A percentile compares a stretch with the other conserved stretches of the same genome.
Evolutionary conservation across 2,113 vertebrate species (phyloP).

Genomic region (Erythrocercus mccallii): DNA sequence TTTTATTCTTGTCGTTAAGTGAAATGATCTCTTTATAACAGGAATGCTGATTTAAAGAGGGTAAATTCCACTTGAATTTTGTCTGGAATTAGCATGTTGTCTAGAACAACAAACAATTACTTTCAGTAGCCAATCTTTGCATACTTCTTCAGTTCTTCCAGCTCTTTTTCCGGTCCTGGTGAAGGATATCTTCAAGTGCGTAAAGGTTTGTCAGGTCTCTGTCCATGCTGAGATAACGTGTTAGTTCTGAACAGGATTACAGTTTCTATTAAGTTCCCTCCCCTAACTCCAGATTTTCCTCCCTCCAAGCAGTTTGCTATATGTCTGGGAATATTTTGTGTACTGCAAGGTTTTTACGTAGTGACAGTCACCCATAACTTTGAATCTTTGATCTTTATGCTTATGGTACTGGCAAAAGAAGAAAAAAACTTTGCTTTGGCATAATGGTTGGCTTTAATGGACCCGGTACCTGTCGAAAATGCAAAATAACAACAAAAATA

Average conservation of each 20-base stretch:
- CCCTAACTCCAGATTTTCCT: not conserved
- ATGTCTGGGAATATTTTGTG: not conserved
- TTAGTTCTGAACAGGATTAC: not conserved
- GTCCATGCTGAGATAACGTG: not conserved
- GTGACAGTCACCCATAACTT: not conserved
- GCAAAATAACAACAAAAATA: not conserved
- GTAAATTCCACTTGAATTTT: not conserved
- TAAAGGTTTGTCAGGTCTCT: not conserved
- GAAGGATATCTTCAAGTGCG: fast-evolving
- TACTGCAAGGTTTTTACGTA: not conserved
- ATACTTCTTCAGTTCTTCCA: not conserved
- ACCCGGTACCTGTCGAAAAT: not conserved
- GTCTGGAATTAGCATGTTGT: not conserved
- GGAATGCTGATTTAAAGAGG: not conserved
- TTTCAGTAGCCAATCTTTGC: not conserved
- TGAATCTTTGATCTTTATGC: not conserved
- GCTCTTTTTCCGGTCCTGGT: not conserved
- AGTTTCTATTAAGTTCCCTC: not conserved
- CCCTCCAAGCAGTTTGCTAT: not conserved
- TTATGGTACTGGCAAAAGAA: not conserved
- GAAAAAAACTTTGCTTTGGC: not conserved
- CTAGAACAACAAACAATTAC: not conserved
- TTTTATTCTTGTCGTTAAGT: not conserved
- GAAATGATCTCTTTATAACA: not conserved
- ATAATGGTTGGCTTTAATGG: not conserved